Conservation (phyloP, 2,888 invertebrate genomes). For the Spodoptera littoralis region DNA sequence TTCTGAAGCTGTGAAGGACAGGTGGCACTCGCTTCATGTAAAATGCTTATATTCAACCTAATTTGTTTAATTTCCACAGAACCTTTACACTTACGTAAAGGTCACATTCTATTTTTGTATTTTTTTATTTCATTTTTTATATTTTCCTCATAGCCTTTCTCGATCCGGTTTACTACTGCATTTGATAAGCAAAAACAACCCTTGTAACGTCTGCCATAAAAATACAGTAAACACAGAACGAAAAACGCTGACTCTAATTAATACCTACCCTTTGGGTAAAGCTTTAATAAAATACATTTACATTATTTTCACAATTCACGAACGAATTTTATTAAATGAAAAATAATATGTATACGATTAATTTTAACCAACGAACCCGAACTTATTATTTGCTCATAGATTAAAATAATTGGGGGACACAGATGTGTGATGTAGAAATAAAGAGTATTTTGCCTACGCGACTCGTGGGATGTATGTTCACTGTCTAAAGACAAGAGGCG, state of each 20-base stretch:
- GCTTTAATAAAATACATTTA: slow-evolving; percentile 42
- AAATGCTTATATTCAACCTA: no score
- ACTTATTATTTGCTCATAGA: slow-evolving; percentile 10
- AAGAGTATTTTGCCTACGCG: neutral
- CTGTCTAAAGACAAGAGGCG: neutral
- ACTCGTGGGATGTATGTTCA: slow-evolving; percentile 7
- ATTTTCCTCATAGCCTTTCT: slow-evolving; percentile 2
- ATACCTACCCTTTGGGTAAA: slow-evolving; percentile 36
- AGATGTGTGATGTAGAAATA: slow-evolving; percentile 12
- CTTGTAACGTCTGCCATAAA: slow-evolving; percentile 31
- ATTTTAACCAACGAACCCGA: slow-evolving; percentile 11
- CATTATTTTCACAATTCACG: slow-evolving; percentile 37
- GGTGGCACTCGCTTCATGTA: no score
- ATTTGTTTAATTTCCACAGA: no score
- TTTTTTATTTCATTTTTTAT: slow-evolving; percentile 1
- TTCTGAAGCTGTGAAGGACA: no score
- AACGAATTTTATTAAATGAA: slow-evolving; percentile 27
- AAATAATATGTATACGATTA: slow-evolving; percentile 20
- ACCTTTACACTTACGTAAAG: no score
- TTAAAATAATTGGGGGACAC: slow-evolving; percentile 12
- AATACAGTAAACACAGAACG: slow-evolving; percentile 11
- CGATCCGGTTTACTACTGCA: slow-evolving; percentile 14
- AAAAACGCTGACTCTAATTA: slow-evolving; percentile 47
- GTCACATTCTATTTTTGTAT: neutral
- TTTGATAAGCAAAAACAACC: slow-evolving; percentile 40